phyloP scores from a whole-genome alignment of 2,888 invertebrate genomes.

The Trachelus troglodyta region DNA sequence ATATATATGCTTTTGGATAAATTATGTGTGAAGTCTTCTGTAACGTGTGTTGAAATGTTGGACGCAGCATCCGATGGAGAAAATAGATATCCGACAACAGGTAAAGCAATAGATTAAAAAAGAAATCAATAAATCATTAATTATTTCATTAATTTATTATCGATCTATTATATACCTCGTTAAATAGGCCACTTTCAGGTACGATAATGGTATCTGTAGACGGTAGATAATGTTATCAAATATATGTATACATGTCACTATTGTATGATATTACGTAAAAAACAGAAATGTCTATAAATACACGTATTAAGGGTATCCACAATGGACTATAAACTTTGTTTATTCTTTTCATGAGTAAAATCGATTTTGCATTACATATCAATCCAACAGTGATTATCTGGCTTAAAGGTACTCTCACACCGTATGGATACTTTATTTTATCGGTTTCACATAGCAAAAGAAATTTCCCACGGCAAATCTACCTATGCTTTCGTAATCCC shows the following conservation, averaged over 20 bases:
- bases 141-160: background rate
- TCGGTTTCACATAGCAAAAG: background rate
- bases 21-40: background rate
- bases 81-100: constrained; percentile 62
- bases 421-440: background rate
- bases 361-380: background rate
- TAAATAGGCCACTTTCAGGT: background rate
- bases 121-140: background rate
- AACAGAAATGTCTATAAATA: too few species aligned
- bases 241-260: too few species aligned
- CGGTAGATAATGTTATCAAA: background rate
- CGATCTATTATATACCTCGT: background rate
- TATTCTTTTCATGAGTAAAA: background rate
- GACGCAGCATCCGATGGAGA: constrained; percentile 65
- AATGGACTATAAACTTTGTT: too few species aligned
- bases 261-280: too few species aligned
- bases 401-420: background rate
- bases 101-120: constrained; percentile 37
- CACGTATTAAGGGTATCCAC: too few species aligned
- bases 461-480: background rate
- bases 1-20: background rate
- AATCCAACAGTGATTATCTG: background rate
- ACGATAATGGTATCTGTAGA: background rate
- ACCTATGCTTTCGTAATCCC: background rate
- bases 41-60: constrained; percentile 37